Conservation (phyloP, 2,797 vertebrate species). For the Botia kubotai region DNA sequence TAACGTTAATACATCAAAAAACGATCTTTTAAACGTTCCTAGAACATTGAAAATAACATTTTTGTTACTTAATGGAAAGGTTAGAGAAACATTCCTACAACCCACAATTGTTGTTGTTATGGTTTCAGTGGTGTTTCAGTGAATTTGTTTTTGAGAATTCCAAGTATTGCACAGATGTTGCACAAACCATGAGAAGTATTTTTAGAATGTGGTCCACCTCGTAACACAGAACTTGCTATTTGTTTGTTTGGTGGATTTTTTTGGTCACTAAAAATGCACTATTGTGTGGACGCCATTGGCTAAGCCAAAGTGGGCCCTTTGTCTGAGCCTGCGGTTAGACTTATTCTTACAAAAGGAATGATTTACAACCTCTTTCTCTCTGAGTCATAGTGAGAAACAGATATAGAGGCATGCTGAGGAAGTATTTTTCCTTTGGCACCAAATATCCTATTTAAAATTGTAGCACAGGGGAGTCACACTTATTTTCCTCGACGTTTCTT, state of each 20-base stretch:
- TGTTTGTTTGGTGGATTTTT: constrained; percentile 10
- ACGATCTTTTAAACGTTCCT: no score
- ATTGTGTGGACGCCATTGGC: not conserved
- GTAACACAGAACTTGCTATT: not conserved
- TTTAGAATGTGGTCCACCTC: constrained; percentile 1
- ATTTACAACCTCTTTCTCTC: constrained; percentile 17
- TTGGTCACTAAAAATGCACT: not conserved
- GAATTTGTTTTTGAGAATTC: constrained; percentile 7
- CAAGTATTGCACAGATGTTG: constrained; percentile 8
- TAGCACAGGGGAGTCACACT: not conserved
- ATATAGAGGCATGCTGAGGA: not conserved
- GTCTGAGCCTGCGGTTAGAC: constrained; percentile 17
- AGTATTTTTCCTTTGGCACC: not conserved
- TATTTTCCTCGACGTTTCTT: constrained; percentile 17
- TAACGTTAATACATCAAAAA: no score
- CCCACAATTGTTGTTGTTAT: no score
- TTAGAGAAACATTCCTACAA: not conserved
- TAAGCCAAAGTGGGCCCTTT: constrained; percentile 1
- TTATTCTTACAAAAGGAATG: constrained; percentile 18
- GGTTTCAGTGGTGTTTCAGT: not conserved
- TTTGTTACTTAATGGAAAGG: no score
- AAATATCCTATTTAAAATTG: not conserved
- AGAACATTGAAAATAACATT: no score
- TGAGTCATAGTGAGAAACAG: not conserved
- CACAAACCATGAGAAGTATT: not conserved